Base-by-base conservation (phyloP, 2,113 vertebrate species). In the Melanotaenia duboulayi region DNA sequence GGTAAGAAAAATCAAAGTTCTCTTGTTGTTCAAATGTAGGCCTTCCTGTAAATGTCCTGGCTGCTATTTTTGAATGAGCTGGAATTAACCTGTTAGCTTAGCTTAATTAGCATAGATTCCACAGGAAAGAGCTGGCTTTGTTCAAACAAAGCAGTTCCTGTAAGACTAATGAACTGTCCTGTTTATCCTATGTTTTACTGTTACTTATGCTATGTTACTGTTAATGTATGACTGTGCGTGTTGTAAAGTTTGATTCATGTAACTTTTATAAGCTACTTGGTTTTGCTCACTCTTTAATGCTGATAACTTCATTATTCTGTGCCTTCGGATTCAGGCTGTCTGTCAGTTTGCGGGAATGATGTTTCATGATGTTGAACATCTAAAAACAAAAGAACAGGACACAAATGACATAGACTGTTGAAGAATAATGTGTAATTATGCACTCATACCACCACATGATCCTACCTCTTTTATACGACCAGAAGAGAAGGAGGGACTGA, bases 291-390 rank as follows among this genome's bases (percentile, higher is more conserved):
- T 91, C 64, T 78, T 89, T 93, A 0, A 60, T 0, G 1, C 25
- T 1, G n/a, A 91, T 0, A 0, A 76, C n/a, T 35, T 92, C 88
- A 7, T 59, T 65, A 2, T 82, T 90, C 14, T 92, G 80, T 23
- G 74, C 86, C 70, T 89, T 92, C 63, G 84, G 79, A 58, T 82
- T 82, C 50, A 94, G 19, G 24, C 79, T 93, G 56, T 85, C 79
- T 65, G 90, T 89, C 85, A 96, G 58, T 42, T 88, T 85, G 57
- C 84, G 78, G 61, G 91, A 91, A 49, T 95, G 92, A 24, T 83
- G 67, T 11, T 62, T 82, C 79, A 96, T 84, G 57, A 94, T 85
- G 16, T 57, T 83, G 35, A 95, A 91, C 92, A 95, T 95, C 95
- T 96, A 71, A n/a, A 37, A 22, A 71, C 7, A 49, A 39, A 68